Evolutionary conservation across 2,113 vertebrate species (phyloP), one percentile per base, ranked within the genome.

Genomic region (Saguinus midas): DNA sequence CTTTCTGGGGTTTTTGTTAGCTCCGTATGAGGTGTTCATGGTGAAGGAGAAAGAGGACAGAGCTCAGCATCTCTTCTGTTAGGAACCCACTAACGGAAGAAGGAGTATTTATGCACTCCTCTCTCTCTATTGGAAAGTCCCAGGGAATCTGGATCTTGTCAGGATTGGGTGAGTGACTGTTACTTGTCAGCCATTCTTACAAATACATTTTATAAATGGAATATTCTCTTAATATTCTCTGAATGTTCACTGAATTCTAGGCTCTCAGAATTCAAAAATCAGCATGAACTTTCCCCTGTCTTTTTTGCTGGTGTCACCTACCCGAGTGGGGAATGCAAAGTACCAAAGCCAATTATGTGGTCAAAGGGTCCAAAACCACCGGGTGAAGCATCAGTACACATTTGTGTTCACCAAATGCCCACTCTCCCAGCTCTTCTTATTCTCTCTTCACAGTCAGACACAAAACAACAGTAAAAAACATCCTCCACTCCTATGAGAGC

Each of bases 391-490:
- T 9, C 6, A 23, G 29, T 48, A 4, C 18, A 12, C 4, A 5
- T 13, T 10, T 4, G 18, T 40, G 5, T 14, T 6, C 6, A 0
- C 4, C 20, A 23, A 23, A 10, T 0, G 1, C 8, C 17, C 40
- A 50, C 1, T 11, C 25, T 40, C 45, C 27, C 76, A 40, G 12
- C 1, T 78, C 81, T 25, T 40, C 70, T 8, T 35, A 1, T 16
- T 55, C 23, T 6, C 43, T 35, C 79, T 27, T 75, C 16, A 43
- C 14, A 57, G 32, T 6, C 55, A 75, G 40, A 23, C 4, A 5
- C n/a, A n/a, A 50, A 45, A n/a, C 17, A n/a, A 40, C 13, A 66
- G 14, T 6, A 58, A 85, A 64, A 66, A 72, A 55, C 5, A 0
- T 13, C 7, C 8, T 3, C 55, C 35, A 1, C 1, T 35, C 29